Evolutionary conservation across 2,113 vertebrate genomes (phyloP).

Genomic region (Brachypteracias leptosomus): DNA sequence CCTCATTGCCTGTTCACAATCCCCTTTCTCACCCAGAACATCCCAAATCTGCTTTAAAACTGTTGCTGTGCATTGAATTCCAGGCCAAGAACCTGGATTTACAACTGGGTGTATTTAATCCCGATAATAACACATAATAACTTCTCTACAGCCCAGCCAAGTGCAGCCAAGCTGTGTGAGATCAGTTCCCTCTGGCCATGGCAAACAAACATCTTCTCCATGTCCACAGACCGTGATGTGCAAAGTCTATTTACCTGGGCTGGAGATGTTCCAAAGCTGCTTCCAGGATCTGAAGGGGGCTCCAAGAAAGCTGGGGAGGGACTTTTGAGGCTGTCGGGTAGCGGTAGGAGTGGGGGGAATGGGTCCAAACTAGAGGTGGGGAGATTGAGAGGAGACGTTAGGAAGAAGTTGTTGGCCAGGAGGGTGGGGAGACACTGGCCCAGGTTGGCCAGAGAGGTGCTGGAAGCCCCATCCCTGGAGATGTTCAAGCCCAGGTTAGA

Average conservation of each 20-base stretch:
- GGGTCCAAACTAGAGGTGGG: no score
- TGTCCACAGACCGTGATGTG: not conserved
- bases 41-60: not conserved
- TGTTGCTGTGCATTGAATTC: not conserved
- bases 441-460: no score
- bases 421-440: no score
- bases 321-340: no score
- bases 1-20: accelerated
- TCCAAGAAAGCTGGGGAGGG: no score
- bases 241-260: not conserved
- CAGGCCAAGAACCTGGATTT: not conserved
- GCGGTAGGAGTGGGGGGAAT: no score
- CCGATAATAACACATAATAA: not conserved
- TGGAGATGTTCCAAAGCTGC: not conserved
- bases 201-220: not conserved
- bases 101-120: not conserved
- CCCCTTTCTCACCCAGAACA: not conserved
- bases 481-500: no score
- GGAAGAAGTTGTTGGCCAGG: no score
- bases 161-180: not conserved
- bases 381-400: no score
- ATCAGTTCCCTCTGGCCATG: not conserved
- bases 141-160: not conserved
- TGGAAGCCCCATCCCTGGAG: no score
- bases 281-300: no score